Evolutionary conservation across 2,797 vertebrate genomes (phyloP).

Genomic region (Mycteria americana): DNA sequence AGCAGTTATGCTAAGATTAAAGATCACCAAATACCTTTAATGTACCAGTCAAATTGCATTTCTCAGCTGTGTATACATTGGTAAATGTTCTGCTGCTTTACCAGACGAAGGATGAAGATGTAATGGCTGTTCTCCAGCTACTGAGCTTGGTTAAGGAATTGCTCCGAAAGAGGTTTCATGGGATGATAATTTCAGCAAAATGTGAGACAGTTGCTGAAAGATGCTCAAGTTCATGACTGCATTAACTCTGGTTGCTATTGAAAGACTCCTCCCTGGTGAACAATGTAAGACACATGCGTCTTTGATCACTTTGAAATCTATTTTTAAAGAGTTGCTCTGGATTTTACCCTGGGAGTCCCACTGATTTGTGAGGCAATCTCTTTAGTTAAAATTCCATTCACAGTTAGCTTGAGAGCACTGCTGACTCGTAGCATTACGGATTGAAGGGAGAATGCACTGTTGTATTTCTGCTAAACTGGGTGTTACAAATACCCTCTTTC

Average conservation of each 20-base stretch:
- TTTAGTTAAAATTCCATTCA: background rate
- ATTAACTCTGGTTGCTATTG: background rate
- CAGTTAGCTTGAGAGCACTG: background rate
- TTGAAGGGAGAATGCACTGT: background rate
- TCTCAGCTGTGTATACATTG: slow-evolving; percentile 56
- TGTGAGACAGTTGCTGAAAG: slow-evolving; percentile 12
- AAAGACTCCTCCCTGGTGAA: background rate
- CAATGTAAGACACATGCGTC: background rate
- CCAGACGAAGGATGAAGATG: slow-evolving; percentile 54
- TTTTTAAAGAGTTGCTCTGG: slow-evolving; percentile 11
- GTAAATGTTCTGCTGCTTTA: slow-evolving; percentile 49
- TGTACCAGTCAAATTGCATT: slow-evolving; percentile 69
- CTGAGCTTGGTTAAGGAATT: slow-evolving; percentile 27
- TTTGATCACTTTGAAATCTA: slow-evolving; percentile 18
- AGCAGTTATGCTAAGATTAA: slow-evolving; percentile 71
- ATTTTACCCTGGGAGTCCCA: background rate
- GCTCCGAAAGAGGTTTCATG: background rate
- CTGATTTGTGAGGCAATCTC: background rate
- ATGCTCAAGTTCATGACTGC: background rate
- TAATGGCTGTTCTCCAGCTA: slow-evolving; percentile 48
- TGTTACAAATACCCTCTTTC: background rate
- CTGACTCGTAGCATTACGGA: background rate
- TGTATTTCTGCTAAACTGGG: background rate
- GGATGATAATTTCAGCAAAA: slow-evolving; percentile 5
- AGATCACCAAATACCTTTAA: slow-evolving; percentile 70